Evolutionary conservation across 2,113 vertebrate genomes (phyloP).

Genomic region (Pteropus alecto): DNA sequence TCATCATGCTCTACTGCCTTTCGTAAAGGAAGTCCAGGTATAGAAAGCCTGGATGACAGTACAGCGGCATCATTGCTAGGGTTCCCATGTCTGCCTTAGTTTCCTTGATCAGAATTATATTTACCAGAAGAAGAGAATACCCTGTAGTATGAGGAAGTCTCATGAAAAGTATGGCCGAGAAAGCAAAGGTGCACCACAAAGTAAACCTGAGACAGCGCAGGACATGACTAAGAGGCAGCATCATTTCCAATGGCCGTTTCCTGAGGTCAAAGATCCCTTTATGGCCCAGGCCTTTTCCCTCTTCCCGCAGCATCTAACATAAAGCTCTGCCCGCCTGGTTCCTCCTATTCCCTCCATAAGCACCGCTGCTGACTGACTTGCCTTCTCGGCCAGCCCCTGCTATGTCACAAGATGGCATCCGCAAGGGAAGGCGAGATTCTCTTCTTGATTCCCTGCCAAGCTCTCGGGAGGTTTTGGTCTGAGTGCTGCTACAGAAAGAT

Average conservation of each 20-base stretch:
- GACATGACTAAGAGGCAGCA: background rate
- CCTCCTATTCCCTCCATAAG: background rate
- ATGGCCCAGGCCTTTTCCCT: background rate
- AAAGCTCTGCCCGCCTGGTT: background rate
- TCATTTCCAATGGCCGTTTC: background rate
- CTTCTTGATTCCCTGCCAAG: background rate
- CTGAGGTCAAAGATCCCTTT: background rate
- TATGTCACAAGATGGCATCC: rapidly evolving
- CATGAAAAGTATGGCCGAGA: background rate
- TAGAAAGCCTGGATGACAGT: background rate
- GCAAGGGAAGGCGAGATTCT: background rate
- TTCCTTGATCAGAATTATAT: background rate
- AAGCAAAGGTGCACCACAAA: rapidly evolving
- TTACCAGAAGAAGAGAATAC: background rate
- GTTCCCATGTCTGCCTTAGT: background rate
- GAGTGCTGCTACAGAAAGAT: background rate
- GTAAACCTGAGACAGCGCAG: background rate
- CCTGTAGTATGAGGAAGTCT: background rate
- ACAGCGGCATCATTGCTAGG: background rate
- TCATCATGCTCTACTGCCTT: rapidly evolving
- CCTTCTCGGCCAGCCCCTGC: background rate
- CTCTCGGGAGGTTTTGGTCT: background rate
- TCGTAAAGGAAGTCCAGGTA: background rate
- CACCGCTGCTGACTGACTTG: background rate
- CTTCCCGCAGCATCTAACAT: background rate